Conservation (phyloP, 1,140 invertebrate species). For the Eumaeus atala region DNA sequence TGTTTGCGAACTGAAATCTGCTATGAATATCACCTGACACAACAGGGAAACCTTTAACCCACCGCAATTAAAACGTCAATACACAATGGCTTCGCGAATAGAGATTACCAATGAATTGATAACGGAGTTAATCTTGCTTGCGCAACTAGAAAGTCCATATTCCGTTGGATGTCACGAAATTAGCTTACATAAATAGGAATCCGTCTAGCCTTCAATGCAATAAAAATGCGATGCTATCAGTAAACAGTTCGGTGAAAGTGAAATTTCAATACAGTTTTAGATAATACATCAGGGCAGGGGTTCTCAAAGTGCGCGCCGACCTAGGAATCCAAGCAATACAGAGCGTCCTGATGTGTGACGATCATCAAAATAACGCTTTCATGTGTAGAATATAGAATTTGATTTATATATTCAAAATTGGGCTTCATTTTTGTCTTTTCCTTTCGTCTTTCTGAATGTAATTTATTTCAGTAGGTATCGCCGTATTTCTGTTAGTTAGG, state of each 20-base stretch:
- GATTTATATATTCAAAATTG: no score
- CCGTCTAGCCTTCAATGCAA: conserved; percentile 45
- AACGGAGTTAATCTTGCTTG: conserved; percentile 1
- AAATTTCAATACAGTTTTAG: conserved; percentile 52
- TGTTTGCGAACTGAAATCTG: not conserved
- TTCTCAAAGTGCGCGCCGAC: no score
- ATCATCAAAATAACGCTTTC: no score
- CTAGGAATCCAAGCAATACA: no score
- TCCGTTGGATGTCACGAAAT: conserved; percentile 33
- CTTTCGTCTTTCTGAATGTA: no score
- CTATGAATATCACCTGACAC: not conserved
- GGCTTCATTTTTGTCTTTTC: no score
- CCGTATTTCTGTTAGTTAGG: no score
- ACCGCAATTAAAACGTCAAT: conserved; percentile 1
- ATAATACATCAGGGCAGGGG: conserved; percentile 36
- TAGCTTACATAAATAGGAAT: conserved; percentile 53
- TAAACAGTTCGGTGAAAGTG: conserved; percentile 56
- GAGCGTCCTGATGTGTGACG: no score
- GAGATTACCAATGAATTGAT: conserved; percentile 6
- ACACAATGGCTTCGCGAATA: not conserved
- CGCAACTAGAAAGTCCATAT: conserved; percentile 8
- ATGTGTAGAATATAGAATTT: no score
- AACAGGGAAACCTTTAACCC: conserved; percentile 11
- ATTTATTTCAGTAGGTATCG: no score
- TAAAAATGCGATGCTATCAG: conserved; percentile 36